Conservation (phyloP, 1,140 invertebrate genomes). For the Theocolax elegans region DNA sequence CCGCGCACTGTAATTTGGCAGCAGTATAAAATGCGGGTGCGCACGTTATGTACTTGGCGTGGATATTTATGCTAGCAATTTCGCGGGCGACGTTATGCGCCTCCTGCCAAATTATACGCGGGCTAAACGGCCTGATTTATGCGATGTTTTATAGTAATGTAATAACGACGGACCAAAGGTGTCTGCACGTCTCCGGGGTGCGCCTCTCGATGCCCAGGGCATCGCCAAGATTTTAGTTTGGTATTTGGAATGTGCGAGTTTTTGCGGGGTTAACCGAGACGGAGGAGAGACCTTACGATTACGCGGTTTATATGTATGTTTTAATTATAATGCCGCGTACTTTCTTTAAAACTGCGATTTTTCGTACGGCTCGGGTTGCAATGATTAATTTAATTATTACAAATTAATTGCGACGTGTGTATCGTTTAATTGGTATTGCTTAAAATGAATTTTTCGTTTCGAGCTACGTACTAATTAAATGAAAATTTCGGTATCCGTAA, state of each 20-base stretch:
- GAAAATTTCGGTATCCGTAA: too few species aligned
- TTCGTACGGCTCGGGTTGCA: too few species aligned
- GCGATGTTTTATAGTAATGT: constrained; percentile 53
- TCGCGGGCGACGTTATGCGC: constrained; percentile 43
- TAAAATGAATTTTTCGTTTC: too few species aligned
- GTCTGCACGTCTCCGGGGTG: neutral
- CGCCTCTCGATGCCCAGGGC: neutral
- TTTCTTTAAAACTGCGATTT: too few species aligned
- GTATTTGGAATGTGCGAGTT: neutral
- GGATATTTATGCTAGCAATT: constrained; percentile 61
- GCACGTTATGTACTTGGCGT: constrained; percentile 48
- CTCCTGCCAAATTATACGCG: constrained; percentile 58
- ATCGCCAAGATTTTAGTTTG: neutral
- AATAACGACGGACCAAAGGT: constrained; percentile 34
- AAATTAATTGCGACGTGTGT: too few species aligned
- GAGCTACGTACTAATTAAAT: too few species aligned
- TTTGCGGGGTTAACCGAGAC: neutral
- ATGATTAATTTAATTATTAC: too few species aligned
- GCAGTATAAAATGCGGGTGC: constrained; percentile 55
- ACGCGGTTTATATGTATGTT: too few species aligned
- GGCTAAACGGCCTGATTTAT: constrained; percentile 63
- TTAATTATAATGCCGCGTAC: too few species aligned
- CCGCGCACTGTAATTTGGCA: constrained; percentile 62
- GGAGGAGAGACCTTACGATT: too few species aligned
- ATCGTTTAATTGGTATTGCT: too few species aligned